These are phyloP conservation scores for Amiota mariae DNA, from an alignment of 2,888 invertebrate species.

Conservation along the genomic window DNA sequence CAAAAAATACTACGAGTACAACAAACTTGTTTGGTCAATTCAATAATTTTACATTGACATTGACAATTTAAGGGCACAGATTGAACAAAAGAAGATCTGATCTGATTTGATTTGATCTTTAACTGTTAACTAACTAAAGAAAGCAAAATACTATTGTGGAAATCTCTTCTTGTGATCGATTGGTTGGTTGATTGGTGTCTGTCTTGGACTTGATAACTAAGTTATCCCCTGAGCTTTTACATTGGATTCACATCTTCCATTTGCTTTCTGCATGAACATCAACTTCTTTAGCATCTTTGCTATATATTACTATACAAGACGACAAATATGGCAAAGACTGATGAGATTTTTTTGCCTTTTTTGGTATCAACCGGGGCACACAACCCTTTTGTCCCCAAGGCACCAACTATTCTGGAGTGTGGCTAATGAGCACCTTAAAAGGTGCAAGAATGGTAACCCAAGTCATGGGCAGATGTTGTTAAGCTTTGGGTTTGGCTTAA, in stretches of 20 bases:
- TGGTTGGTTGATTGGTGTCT: conserved; percentile 6
- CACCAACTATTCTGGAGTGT: conserved; percentile 29
- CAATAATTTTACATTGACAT: not conserved
- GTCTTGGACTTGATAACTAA: not conserved
- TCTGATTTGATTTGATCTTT: not conserved
- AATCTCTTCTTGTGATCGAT: conserved; percentile 6
- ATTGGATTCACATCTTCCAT: too few relatives aligned
- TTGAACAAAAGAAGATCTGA: not conserved
- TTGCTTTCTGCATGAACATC: conserved; percentile 24
- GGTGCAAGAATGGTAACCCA: conserved; percentile 37
- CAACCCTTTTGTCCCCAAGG: conserved; percentile 18
- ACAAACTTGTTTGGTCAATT: not conserved
- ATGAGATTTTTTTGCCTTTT: conserved; percentile 70
- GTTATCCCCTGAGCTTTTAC: conserved; percentile 5
- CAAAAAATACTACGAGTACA: not conserved
- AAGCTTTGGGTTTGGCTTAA: conserved; percentile 38
- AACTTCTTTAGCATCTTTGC: conserved; percentile 43
- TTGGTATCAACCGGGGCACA: conserved; percentile 46
- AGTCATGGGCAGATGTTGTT: not conserved
- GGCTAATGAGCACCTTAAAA: conserved; percentile 65
- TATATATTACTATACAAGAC: conserved; percentile 32
- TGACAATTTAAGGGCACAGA: conserved; percentile 46
- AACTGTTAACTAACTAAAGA: not conserved
- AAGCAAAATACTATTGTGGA: not conserved
- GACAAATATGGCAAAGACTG: conserved; percentile 64